Conservation (phyloP, 2,888 invertebrate genomes). For the Heteromurus nitidus region DNA sequence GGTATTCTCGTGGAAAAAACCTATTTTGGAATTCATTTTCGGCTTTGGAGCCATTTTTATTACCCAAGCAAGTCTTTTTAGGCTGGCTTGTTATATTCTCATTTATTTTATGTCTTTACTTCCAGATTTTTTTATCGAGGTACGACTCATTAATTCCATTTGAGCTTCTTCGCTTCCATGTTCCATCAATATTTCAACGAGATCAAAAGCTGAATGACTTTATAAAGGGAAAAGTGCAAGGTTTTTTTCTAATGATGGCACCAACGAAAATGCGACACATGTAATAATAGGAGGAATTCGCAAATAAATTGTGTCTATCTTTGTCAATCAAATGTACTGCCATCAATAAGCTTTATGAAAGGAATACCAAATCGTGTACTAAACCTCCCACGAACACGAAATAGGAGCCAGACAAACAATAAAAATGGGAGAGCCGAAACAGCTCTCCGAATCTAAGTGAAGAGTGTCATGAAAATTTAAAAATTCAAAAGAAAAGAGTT, state of each 20-base stretch:
- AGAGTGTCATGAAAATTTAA: constrained; percentile 59
- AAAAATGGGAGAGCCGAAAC: constrained; percentile 2
- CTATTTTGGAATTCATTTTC: constrained; percentile 13
- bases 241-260: too few relatives aligned
- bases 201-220: too few relatives aligned
- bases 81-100: neutral
- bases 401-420: neutral
- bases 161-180: too few relatives aligned
- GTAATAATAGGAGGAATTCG: too few relatives aligned
- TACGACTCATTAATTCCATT: constrained; percentile 1
- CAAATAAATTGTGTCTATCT: too few relatives aligned
- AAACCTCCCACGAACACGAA: constrained; percentile 30
- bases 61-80: neutral
- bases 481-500: constrained; percentile 64
- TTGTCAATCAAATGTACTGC: too few relatives aligned
- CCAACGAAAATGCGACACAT: too few relatives aligned
- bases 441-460: too few relatives aligned
- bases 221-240: too few relatives aligned
- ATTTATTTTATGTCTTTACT: constrained; percentile 26
- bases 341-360: too few relatives aligned
- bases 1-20: neutral
- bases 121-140: neutral
- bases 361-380: neutral
- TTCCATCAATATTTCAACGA: neutral
- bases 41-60: neutral